Evolutionary conservation across 2,888 invertebrate genomes (phyloP).

Genomic region (Apamea epomidion): DNA sequence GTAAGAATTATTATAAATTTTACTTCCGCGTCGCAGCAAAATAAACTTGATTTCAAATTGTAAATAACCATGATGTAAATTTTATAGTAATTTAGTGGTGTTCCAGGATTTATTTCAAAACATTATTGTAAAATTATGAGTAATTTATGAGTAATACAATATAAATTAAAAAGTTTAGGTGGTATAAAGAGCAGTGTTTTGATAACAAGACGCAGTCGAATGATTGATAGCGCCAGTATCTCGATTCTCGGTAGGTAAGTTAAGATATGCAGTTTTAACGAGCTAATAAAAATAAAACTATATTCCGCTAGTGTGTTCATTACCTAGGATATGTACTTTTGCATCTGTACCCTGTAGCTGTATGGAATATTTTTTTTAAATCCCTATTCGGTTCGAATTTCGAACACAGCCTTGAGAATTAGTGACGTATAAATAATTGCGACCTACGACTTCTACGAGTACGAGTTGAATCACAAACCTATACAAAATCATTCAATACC

Average conservation of each 20-base stretch:
- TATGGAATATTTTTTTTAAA: slow-evolving; percentile 7
- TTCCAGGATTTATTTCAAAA: slow-evolving; percentile 36
- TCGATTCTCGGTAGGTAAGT: neutral
- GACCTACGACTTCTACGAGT: too few relatives aligned
- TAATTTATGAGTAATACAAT: slow-evolving; percentile 17
- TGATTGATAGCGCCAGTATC: slow-evolving; percentile 7
- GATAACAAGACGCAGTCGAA: slow-evolving; percentile 10
- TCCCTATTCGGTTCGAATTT: neutral
- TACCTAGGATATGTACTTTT: neutral
- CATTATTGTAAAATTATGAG: neutral
- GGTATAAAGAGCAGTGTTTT: slow-evolving; percentile 16
- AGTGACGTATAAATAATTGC: slow-evolving; percentile 45
- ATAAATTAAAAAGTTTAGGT: neutral
- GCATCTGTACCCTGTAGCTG: neutral
- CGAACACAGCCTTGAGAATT: slow-evolving; percentile 44
- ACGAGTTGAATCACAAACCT: slow-evolving; percentile 34
- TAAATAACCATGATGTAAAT: slow-evolving; percentile 15
- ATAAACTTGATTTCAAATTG: slow-evolving; percentile 10
- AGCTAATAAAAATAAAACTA: neutral
- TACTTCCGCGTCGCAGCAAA: slow-evolving; percentile 11
- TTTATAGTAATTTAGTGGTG: too few relatives aligned
- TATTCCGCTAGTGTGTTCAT: neutral
- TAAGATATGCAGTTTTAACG: neutral
- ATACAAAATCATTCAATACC: slow-evolving; percentile 24
- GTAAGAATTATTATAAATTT: neutral